Percentiles rank a stretch among this genome's conserved stretches.
Evolutionary conservation across 2,888 invertebrate genomes (phyloP).

Genomic region (Melieria omissa): DNA sequence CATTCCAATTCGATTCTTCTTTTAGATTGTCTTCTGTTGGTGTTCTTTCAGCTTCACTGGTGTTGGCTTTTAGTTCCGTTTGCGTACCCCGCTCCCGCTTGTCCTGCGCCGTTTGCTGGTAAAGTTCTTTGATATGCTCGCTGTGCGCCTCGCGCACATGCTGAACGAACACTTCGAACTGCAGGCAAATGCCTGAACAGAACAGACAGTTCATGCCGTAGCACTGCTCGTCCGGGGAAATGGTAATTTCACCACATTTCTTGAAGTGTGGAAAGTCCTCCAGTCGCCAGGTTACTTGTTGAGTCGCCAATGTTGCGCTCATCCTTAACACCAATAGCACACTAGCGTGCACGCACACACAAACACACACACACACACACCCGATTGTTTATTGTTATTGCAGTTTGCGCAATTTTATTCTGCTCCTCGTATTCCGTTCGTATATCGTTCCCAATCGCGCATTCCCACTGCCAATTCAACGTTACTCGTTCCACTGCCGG

Average conservation of each 20-base stretch:
- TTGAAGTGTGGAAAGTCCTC: constrained; percentile 58
- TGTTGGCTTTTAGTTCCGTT: constrained; percentile 16
- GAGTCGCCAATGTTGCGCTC: constrained; percentile 16
- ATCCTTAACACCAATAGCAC: neutral
- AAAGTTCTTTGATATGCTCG: constrained; percentile 54
- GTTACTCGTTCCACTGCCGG: constrained; percentile 42
- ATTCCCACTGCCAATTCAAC: constrained; percentile 11
- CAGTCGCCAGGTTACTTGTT: constrained; percentile 47
- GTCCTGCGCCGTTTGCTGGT: constrained; percentile 42
- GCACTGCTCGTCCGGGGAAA: constrained; percentile 57
- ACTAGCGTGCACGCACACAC: neutral
- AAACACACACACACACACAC: neutral
- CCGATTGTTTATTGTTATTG: neutral
- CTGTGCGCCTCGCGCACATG: constrained; percentile 56
- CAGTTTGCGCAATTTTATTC: neutral
- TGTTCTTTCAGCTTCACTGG: neutral
- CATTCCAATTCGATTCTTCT: constrained; percentile 26
- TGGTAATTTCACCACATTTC: constrained; percentile 60
- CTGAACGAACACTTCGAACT: constrained; percentile 56
- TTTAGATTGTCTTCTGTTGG: constrained; percentile 16
- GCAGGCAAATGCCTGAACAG: constrained; percentile 57
- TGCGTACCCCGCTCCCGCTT: neutral
- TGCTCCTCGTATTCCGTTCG: neutral
- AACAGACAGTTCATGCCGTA: constrained; percentile 60
- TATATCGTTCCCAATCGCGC: neutral